Evolutionary conservation across 2,113 vertebrate genomes (phyloP), one percentile per base, ranked within the genome.

Genomic region (Petrocephalus microphthalmus): DNA sequence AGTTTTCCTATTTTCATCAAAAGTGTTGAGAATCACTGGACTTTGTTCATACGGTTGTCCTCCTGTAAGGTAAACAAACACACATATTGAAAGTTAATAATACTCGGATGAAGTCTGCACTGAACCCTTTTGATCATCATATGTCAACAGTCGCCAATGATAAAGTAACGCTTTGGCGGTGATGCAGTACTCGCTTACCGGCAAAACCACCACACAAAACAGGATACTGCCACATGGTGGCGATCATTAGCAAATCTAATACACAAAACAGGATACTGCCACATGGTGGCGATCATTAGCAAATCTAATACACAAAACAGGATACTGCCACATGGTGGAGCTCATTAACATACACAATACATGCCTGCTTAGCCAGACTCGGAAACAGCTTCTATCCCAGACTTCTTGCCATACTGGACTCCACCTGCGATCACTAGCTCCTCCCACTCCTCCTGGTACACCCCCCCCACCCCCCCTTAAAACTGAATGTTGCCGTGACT

Each of bases 11-110:
- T 94, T 94, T 86, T 96, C 94, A 0, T 90, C 95, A 78, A 94
- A 90, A 0, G 93, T 93, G 91, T 96, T 98, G 85, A 99, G 95
- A 89, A 99, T 94, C 1, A 98, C 92, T 29, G 97, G 98, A 81
- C 95, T 95, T 0, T 95, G 95, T 90, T 99, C 97, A 2, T 97
- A 98, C 33, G 97, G 95, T 3, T 92, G 47, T 0, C 97, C 98
- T 11, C 97, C 98, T 99, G 92, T n/a, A 91, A 92, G 92, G 20
- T 1, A 91, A 25, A 64, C 3, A 81, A 15, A 81, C 19, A 33
- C 60, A 29, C 53, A 56, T 56, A 51, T 45, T 37, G n/a, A 57
- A 2, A 56, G 7, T 56, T 42, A 54, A 88, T 49, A 47, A 42
- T 83, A 47, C 7, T 13, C 57, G 54, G 19, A 45, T 37, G 25